These are phyloP conservation scores for Columba janthina DNA, from an alignment of 2,113 vertebrate genomes.

Conservation along the genomic window DNA sequence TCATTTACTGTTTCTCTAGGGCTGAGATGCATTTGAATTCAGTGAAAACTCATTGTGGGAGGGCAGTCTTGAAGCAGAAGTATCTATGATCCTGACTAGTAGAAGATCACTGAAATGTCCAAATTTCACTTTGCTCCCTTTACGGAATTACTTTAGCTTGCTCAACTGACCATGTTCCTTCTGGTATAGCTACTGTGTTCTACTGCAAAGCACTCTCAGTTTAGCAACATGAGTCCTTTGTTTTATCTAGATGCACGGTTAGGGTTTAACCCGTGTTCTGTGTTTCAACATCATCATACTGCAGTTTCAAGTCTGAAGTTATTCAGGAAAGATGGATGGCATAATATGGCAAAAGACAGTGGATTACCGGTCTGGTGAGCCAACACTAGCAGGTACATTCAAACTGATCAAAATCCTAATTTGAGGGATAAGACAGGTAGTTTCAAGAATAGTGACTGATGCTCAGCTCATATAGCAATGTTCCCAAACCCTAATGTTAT, in stretches of 20 bases:
- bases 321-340: background rate
- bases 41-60: background rate
- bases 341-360: background rate
- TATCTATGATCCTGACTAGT: background rate
- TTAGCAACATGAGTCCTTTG: background rate
- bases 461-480: background rate
- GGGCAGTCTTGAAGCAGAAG: background rate
- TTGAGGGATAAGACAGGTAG: background rate
- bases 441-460: background rate
- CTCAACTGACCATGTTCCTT: background rate
- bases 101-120: background rate
- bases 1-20: background rate
- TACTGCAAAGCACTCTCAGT: background rate
- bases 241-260: background rate
- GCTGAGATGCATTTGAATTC: background rate
- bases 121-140: background rate
- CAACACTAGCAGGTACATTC: background rate
- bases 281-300: background rate
- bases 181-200: background rate
- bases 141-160: background rate
- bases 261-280: background rate
- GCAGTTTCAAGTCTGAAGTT: background rate
- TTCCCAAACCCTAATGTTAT: background rate
- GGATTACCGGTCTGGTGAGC: background rate
- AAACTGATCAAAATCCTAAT: background rate